phyloP scores from a whole-genome alignment of 2,888 invertebrate genomes.

The Nomada fabriciana region DNA sequence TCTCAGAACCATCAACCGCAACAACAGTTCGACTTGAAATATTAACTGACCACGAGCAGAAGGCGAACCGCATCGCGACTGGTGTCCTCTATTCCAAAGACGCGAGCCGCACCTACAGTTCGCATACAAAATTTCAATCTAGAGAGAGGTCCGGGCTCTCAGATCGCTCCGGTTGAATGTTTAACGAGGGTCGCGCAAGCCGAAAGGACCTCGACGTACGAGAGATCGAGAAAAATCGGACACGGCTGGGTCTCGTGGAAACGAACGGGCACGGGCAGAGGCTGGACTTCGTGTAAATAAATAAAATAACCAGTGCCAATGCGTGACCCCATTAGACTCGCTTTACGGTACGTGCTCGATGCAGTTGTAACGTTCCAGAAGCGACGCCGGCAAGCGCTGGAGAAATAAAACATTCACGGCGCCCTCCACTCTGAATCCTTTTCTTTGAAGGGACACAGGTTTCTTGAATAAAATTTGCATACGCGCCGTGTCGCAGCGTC shows the following conservation, averaged over 20 bases:
- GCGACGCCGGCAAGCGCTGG: constrained; percentile 48
- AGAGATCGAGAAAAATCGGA: constrained; percentile 46
- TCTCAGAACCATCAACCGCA: not conserved
- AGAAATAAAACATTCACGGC: constrained; percentile 64
- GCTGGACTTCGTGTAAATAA: constrained; percentile 80
- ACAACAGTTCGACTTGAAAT: constrained; percentile 38
- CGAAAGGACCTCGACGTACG: constrained; percentile 42
- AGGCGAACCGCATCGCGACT: constrained; percentile 21
- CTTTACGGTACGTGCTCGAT: constrained; percentile 71
- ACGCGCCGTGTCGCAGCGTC: constrained; percentile 28
- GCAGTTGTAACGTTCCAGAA: constrained; percentile 60
- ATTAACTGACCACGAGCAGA: constrained; percentile 48
- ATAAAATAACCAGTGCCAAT: constrained; percentile 77
- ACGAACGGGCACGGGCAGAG: constrained; percentile 28
- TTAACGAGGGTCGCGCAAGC: constrained; percentile 79
- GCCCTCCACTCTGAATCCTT: constrained; percentile 40
- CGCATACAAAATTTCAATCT: constrained; percentile 84
- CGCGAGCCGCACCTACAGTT: constrained; percentile 17
- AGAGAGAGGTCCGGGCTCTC: constrained; percentile 65
- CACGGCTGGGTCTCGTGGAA: constrained; percentile 28
- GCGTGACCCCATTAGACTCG: constrained; percentile 81
- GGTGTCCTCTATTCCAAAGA: constrained; percentile 12
- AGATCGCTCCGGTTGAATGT: constrained; percentile 83
- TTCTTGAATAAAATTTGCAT: constrained; percentile 62
- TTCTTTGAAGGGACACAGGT: constrained; percentile 53